phyloP scores from a whole-genome alignment of 2,888 invertebrate genomes.

The Drosophila paranaensis region DNA sequence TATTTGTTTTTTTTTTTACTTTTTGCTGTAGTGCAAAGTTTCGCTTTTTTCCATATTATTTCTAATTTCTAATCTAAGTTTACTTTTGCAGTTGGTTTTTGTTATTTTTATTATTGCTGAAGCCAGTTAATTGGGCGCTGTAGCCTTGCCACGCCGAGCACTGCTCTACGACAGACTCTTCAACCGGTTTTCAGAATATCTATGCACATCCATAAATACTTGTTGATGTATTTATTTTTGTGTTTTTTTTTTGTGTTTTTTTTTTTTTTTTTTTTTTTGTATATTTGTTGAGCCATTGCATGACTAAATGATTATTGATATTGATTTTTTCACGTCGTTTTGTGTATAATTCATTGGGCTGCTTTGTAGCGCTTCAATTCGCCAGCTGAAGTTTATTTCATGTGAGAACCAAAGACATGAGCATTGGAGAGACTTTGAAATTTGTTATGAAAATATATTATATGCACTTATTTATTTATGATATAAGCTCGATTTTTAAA shows the following conservation, averaged over 20 bases:
- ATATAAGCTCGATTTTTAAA: not conserved
- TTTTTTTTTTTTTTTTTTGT: constrained; percentile 13
- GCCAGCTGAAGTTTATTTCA: not conserved
- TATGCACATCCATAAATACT: constrained; percentile 34
- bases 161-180: constrained; percentile 9
- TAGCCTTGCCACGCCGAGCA: constrained; percentile 34
- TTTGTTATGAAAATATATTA: not conserved
- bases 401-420: not conserved
- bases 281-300: constrained; percentile 34
- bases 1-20: constrained; percentile 40
- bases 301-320: constrained; percentile 23
- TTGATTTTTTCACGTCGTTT: not conserved
- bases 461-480: not conserved
- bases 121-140: constrained; percentile 29
- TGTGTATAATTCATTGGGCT: not conserved
- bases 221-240: constrained; percentile 21
- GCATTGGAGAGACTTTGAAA: not conserved
- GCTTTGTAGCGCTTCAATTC: not conserved
- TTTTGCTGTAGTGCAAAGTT: constrained; percentile 44
- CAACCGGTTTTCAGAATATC: constrained; percentile 44
- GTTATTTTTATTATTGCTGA: constrained; percentile 7
- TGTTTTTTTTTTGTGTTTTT: constrained; percentile 14
- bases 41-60: constrained; percentile 50
- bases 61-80: constrained; percentile 32
- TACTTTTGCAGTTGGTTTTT: constrained; percentile 21